Evolutionary conservation across 2,888 invertebrate species (phyloP), one percentile per base, ranked within the genome.

Genomic region (Balanococcus diminutus): DNA sequence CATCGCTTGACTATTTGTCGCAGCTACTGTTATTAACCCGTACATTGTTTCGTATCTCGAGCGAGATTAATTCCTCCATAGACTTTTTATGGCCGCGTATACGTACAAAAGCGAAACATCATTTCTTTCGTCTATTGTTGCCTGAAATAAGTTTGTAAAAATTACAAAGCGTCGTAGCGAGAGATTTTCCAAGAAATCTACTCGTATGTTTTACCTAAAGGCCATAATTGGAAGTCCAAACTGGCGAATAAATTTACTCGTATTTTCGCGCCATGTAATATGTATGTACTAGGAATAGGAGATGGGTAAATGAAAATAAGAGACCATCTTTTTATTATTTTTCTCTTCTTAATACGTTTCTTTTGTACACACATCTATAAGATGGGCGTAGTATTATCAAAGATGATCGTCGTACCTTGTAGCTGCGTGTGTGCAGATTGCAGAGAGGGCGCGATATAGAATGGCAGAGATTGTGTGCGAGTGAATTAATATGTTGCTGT

Each of bases 401-500:
- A 72, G 28, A 32, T 72, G 72, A 72, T 72, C 72, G 72, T 72
- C 32, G 72, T 31, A 72, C 72, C 61, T 22, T 56, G 8, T 36
- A 36, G 8, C 36, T 36, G n/a, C 14, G 46, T 25, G 56, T 11
- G 28, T 28, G 28, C 16, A 4, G 39, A 42, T 1, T 6, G 39
- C 9, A 16, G 16, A 46, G 6, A 46, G n/a, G 2, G n/a, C n/a
- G 46, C 3, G 46, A 14, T 0, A 8, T 8, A 36, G 36, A n/a
- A n/a, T n/a, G n/a, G 32, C 19, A 11, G 22, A 61, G 61, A 22
- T 5, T 31, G 31, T 31, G 14, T 31, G 72, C n/a, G 72, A 25
- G 72, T n/a, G 72, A 72, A 72, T 72, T 31, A 72, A 72, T 72
- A 61, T 83, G n/a, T n/a, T n/a, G n/a, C n/a, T n/a, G 61, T 61